phyloP scores from a whole-genome alignment of 2,797 vertebrate species.

The Pachyuromys duprasi region DNA sequence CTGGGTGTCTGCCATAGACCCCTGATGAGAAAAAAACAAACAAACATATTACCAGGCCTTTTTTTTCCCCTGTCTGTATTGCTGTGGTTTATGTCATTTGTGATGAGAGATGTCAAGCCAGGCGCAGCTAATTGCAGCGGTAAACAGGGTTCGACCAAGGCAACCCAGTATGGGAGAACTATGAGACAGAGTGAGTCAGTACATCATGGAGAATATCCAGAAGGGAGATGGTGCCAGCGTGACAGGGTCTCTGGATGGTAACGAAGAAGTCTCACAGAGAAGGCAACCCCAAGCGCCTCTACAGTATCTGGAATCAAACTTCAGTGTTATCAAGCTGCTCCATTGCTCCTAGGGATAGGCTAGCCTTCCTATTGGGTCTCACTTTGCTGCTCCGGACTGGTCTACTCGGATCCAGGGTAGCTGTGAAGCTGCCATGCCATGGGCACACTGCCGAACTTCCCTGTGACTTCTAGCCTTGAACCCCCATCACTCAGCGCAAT shows the following conservation, averaged over 20 bases:
- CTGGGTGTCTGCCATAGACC: not conserved
- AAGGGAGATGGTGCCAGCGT: not conserved
- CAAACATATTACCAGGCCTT: not conserved
- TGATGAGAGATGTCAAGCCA: not conserved
- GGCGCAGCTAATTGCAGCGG: not conserved
- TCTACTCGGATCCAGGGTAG: not conserved
- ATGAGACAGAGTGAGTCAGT: not conserved
- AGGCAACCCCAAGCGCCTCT: not conserved
- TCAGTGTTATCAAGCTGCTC: not conserved
- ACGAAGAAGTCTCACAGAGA: not conserved
- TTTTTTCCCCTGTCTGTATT: slow-evolving; percentile 26
- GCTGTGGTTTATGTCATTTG: not conserved
- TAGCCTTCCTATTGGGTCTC: not conserved
- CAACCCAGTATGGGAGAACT: not conserved
- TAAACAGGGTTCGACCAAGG: not conserved
- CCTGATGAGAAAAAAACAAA: not conserved
- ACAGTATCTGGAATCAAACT: not conserved
- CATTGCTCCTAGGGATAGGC: not conserved
- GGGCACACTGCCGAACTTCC: not conserved
- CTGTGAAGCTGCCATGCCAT: not conserved
- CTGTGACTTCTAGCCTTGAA: not conserved
- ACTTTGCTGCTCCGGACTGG: not conserved
- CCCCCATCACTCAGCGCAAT: not conserved
- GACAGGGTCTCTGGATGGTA: not conserved
- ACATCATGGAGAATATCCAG: not conserved